A percentile compares a stretch with the other conserved stretches of the same genome.
These are phyloP conservation scores for Tiliqua scincoides DNA, from an alignment of 2,113 vertebrate species.

Conservation along the genomic window DNA sequence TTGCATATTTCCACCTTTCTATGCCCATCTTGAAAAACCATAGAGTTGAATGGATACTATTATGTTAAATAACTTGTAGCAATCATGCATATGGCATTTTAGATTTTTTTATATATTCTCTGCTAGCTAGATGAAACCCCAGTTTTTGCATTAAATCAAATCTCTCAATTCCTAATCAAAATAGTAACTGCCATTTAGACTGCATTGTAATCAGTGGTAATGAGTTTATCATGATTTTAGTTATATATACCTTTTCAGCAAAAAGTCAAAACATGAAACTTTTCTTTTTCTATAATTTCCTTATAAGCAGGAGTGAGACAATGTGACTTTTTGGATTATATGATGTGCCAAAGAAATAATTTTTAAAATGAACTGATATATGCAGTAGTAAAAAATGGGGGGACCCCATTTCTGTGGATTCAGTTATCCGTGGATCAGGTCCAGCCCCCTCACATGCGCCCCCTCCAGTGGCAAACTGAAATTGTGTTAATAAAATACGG, in stretches of 20 bases:
- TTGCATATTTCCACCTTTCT: neutral
- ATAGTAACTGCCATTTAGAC: neutral
- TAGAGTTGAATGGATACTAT: neutral
- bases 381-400: neutral
- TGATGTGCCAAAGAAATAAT: neutral
- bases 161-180: neutral
- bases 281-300: neutral
- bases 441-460: too few species aligned
- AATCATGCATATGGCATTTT: neutral
- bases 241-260: neutral
- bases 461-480: too few species aligned
- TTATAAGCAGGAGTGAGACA: neutral
- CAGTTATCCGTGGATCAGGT: too few species aligned
- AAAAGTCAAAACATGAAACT: neutral
- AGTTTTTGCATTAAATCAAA: slow-evolving; percentile 10
- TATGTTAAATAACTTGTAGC: slow-evolving; percentile 20
- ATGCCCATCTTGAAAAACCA: neutral
- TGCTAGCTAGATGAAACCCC: neutral
- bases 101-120: neutral
- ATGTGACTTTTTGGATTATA: slow-evolving; percentile 23
- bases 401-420: too few species aligned
- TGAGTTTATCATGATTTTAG: slow-evolving; percentile 1
- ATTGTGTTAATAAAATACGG: too few species aligned
- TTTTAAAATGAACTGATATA: slow-evolving; percentile 11
- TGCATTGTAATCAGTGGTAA: neutral